Evolutionary conservation across 2,113 vertebrate genomes (phyloP).

Genomic region (Micromys minutus): DNA sequence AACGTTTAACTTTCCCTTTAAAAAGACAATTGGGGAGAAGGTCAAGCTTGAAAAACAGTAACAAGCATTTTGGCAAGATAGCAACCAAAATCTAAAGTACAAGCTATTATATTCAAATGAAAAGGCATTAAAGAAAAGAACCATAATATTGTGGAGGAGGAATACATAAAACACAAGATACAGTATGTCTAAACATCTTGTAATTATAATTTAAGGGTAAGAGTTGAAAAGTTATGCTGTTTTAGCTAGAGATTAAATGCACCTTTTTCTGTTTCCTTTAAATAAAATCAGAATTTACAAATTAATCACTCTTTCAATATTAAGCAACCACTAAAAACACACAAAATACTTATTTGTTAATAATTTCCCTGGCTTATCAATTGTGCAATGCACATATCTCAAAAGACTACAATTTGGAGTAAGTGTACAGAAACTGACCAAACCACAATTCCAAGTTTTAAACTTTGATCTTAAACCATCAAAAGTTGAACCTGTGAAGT

Average conservation of each 20-base stretch:
- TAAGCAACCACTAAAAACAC: constrained; percentile 64
- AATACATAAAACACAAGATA: constrained; percentile 50
- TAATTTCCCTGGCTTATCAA: constrained; percentile 70
- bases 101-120: constrained; percentile 44
- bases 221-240: constrained; percentile 43
- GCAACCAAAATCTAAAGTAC: constrained; percentile 59
- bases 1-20: constrained; percentile 65
- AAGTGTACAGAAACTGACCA: constrained; percentile 21
- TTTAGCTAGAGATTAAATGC: constrained; percentile 62
- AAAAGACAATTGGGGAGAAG: constrained; percentile 26
- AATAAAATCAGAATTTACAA: too few species aligned
- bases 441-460: constrained; percentile 61
- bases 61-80: constrained; percentile 71
- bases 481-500: constrained; percentile 96
- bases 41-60: constrained; percentile 54
- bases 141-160: background rate
- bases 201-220: constrained; percentile 61
- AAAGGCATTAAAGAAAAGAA: constrained; percentile 62
- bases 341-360: constrained; percentile 58
- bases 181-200: constrained; percentile 47
- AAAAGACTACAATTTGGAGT: constrained; percentile 55
- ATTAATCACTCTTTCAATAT: constrained; percentile 60
- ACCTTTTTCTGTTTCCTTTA: too few species aligned
- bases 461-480: constrained; percentile 73
- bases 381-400: constrained; percentile 62